Evolutionary conservation across 2,888 invertebrate species (phyloP).

Genomic region (Hemistola chrysoprasaria): DNA sequence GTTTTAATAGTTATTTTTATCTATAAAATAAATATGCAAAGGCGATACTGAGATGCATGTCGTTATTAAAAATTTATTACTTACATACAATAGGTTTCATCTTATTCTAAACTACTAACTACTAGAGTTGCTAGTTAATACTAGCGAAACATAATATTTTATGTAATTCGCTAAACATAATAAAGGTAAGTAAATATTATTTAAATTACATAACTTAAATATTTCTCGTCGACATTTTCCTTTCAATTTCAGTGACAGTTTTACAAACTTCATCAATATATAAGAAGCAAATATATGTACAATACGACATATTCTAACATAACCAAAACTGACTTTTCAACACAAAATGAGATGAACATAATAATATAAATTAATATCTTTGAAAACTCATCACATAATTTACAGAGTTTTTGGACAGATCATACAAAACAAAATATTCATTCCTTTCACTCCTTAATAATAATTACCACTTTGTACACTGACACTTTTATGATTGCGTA

Average conservation of each 20-base stretch:
- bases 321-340: slow-evolving; percentile 54
- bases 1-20: slow-evolving; percentile 16
- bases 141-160: slow-evolving; percentile 66
- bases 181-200: slow-evolving; percentile 34
- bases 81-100: slow-evolving; percentile 74
- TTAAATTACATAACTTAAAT: slow-evolving; percentile 38
- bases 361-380: slow-evolving; percentile 61
- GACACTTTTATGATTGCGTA: slow-evolving; percentile 68
- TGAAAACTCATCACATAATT: slow-evolving; percentile 69
- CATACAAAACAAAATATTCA: slow-evolving; percentile 45
- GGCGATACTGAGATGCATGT: slow-evolving; percentile 35
- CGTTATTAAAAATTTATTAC: slow-evolving; percentile 74
- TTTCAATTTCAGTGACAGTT: slow-evolving; percentile 59
- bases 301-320: slow-evolving; percentile 52
- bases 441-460: slow-evolving; percentile 22
- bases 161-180: slow-evolving; percentile 70
- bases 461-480: slow-evolving; percentile 41
- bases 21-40: slow-evolving; percentile 20
- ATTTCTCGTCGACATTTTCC: slow-evolving; percentile 52
- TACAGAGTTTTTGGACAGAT: slow-evolving; percentile 74
- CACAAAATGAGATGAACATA: slow-evolving; percentile 46
- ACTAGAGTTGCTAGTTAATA: slow-evolving; percentile 66
- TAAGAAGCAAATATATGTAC: slow-evolving; percentile 72
- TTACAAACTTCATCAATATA: slow-evolving; percentile 49
- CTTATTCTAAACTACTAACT: slow-evolving; percentile 64